Evolutionary conservation across 2,113 vertebrate genomes (phyloP).

Genomic region (Centropus bengalensis): DNA sequence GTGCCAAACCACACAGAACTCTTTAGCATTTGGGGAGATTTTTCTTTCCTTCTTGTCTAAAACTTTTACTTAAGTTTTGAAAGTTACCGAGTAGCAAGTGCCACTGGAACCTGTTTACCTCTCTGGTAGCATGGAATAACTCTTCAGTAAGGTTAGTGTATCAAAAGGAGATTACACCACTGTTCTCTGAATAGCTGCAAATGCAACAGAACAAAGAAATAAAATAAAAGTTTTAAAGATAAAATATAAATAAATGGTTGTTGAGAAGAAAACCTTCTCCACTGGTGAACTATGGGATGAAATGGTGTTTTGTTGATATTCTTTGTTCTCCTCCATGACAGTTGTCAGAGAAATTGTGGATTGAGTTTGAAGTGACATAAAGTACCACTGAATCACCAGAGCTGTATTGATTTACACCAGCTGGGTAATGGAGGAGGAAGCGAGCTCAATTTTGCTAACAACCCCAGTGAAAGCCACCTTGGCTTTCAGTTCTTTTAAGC

Average conservation of each 20-base stretch:
- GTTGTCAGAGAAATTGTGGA: not conserved
- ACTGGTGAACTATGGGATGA: not conserved
- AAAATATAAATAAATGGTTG: not conserved
- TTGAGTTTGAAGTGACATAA: not conserved
- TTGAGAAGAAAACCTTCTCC: not conserved
- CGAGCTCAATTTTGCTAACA: conserved; percentile 4
- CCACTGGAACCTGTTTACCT: not conserved
- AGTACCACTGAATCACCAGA: not conserved
- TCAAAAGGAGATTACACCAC: not conserved
- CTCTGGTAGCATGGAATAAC: not conserved
- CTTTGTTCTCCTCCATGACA: not conserved
- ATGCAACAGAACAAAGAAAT: not conserved
- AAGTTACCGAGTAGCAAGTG: not conserved
- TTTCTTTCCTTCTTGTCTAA: not conserved
- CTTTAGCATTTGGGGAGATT: not conserved
- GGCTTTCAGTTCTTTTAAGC: not conserved
- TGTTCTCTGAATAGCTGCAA: not conserved
- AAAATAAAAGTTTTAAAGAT: not conserved
- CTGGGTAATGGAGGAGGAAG: conserved; percentile 11
- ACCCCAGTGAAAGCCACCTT: not conserved
- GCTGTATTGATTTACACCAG: conserved; percentile 5
- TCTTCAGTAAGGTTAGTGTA: not conserved
- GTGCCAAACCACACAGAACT: not conserved
- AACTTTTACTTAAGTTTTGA: not conserved
- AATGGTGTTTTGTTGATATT: not conserved